Base-by-base conservation (phyloP, 2,888 invertebrate genomes). In the Erebia palarica region DNA sequence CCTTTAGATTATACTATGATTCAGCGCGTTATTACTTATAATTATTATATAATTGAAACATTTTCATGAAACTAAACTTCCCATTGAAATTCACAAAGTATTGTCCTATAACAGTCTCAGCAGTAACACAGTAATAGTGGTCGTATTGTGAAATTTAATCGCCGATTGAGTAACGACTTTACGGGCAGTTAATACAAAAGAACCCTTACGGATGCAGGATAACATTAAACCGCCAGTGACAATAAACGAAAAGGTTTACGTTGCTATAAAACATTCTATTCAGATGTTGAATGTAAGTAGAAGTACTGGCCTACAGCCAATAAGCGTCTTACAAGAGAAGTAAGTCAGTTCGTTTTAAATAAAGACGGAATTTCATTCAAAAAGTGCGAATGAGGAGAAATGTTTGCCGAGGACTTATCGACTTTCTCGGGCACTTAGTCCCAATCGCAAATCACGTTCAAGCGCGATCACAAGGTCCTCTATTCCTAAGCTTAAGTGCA, bases 231-330 rank as follows among this genome's bases (percentile, higher is more conserved):
- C 83, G 82, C 78, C 82, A 80, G 82, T 84, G 86, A 87, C 87
- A 86, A 81, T 89, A 87, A 89, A 90, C 83, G 83, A 78, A 83
- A 86, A 82, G 85, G 82, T 90, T 91, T 88, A 90, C 84, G 83
- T 79, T 78, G 81, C 84, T 83, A 85, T 91, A 89, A 91, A 91
- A 82, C 88, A 86, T 90, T 92, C 89, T 88, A 91, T 89, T 85
- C 79, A 79, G 81, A 84, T 85, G 84, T 83, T 81, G 82, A 88
- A 89, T 89, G 88, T 89, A 89, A 87, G 86, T 86, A 78, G 81
- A 84, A 87, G 83, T 84, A 82, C 86, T 91, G 91, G 92, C 89
- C 82, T 74, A 60, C 76, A 79, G 89, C 92, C 92, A 92, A 89
- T 88, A 84, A 88, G 84, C 85, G 80, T 84, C 81, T 81, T 83